Evolutionary conservation across 2,888 invertebrate genomes (phyloP), one percentile per base, ranked within the genome.

Genomic region (Nycteola revayana): DNA sequence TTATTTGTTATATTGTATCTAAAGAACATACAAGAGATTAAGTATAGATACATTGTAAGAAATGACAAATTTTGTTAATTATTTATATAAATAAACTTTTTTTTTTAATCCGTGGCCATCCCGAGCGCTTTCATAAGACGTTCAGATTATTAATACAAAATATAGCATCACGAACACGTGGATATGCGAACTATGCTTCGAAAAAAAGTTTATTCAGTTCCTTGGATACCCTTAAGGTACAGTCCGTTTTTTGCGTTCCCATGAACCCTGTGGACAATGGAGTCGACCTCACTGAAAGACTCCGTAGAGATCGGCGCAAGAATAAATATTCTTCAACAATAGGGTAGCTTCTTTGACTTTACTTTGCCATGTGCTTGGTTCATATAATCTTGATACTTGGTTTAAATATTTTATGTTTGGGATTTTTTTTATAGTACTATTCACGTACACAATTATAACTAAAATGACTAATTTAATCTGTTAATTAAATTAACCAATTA

Each of bases 281-380:
- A 53, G 48, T 51, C 85, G 85, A 86, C 86, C 88, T 84, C 75
- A 68, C 78, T 76, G 78, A 82, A 84, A 83, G 84, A 77, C 73
- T 66, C 66, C 71, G 66, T 66, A 60, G 66, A 77, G 81, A 87
- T 83, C 84, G 75, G 79, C 77, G 79, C 85, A 84, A 85, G 87
- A 86, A 88, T 87, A 88, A 87, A 87, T 87, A 88, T 85, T 78
- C 65, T 61, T 60, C 67, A 75, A 87, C 88, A 87, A 88, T 87
- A 71, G 87, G 78, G 78, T 79, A 68, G 81, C 79, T 82, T 81
- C 87, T 84, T 84, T 87, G 86, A 85, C 87, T 86, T 85, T 72
- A 66, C 59, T 74, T 67, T 63, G 32, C 29, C 32, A 39, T 64
- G 36, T 56, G 57, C 33, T 21, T 7, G 9, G 54, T 30, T 7